phyloP scores from a whole-genome alignment of 2,113 vertebrate species.

The Grus americana region DNA sequence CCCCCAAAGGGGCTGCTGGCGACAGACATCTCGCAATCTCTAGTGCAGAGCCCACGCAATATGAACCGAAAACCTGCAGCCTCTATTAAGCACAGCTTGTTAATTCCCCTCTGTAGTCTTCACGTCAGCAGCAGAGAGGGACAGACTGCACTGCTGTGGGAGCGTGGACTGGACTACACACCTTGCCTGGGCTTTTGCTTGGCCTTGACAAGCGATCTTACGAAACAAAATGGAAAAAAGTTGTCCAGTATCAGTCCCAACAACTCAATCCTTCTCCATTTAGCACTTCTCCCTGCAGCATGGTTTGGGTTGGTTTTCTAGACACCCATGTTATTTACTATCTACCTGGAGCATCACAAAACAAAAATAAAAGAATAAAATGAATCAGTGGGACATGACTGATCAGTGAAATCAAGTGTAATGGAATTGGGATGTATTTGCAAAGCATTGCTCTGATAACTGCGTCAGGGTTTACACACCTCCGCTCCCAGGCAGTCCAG shows the following conservation, averaged over 20 bases:
- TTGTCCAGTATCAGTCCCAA: background rate
- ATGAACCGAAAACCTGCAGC: background rate
- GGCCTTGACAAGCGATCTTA: background rate
- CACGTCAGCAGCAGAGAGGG: background rate
- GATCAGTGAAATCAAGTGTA: background rate
- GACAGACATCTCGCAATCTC: background rate
- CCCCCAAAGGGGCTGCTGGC: background rate
- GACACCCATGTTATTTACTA: background rate
- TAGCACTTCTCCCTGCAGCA: fast-evolving
- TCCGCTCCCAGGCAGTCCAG: background rate
- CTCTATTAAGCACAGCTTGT: background rate
- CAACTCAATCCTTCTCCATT: background rate
- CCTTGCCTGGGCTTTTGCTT: background rate
- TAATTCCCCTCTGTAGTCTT: background rate
- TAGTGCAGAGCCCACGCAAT: fast-evolving
- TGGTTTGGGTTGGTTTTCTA: background rate
- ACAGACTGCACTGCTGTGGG: background rate
- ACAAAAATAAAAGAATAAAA: background rate
- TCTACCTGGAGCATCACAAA: background rate
- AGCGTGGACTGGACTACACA: background rate
- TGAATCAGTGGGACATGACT: background rate
- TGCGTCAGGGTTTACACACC: background rate
- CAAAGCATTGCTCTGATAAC: background rate
- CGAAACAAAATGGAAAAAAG: background rate
- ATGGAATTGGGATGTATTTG: background rate